Evolutionary conservation across 2,888 invertebrate species (phyloP), one percentile per base, ranked within the genome.

Genomic region (Adelphocoris suturalis): DNA sequence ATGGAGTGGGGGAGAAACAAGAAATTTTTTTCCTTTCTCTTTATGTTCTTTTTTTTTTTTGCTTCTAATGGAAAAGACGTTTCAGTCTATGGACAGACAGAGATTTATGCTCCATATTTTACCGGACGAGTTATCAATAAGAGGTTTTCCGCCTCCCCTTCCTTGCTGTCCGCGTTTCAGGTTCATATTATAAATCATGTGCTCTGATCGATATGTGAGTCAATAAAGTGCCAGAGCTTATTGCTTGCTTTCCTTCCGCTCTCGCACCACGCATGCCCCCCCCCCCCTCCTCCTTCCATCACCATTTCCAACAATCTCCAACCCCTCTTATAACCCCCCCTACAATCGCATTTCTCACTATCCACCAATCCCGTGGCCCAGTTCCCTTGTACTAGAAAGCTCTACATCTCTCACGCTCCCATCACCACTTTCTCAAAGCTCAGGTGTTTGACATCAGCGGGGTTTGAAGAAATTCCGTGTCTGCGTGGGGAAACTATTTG

Each of bases 81-180:
- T 85, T 57, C 85, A 37, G 61, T 85, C 61, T 28, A 57, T 57
- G 37, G 78, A 57, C 85, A 57, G 85, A 85, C 85, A 57, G 85
- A 85, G 85, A 85, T 85, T 85, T 85, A 85, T 85, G 85, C 61
- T 85, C 85, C 85, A 85, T 85, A 85, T 57, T 85, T 85, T 85
- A 57, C 37, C 61, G 85, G 85, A 57, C 85, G 55, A 85, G 85
- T 85, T 85, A 85, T 85, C 85, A 85, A 85, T 85, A 85, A 85
- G 57, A 57, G 55, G 61, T 57, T 85, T 68, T 68, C 68, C 23
- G 23, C 68, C 23, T 23, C 57, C 85, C 61, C 85, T 78, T 78
- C 19, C 37, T 46, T 19, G n/a, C 78, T 78, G 46, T 78, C 46
- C 78, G n/a, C 85, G 85, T 48, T 55, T 37, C 85, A 57, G 61